Base-by-base conservation (phyloP, 1,140 invertebrate genomes). In the Drosophila arizonae region DNA sequence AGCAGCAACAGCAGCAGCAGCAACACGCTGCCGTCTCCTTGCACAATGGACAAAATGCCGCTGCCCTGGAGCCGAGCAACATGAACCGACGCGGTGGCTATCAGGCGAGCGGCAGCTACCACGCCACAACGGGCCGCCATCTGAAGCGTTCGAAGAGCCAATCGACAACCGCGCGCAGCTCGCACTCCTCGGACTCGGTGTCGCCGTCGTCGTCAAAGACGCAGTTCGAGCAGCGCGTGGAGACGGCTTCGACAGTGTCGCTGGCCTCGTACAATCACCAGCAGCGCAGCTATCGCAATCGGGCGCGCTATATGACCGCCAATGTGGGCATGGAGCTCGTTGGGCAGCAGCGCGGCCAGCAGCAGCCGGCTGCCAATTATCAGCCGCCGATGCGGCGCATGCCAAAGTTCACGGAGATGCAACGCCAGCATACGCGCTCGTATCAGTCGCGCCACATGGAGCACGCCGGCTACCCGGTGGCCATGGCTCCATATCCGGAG, bases 371-470 rank as follows among this genome's bases (percentile, higher is more conserved):
- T 9, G 30, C n/a, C 2, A 21, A 45, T 28, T 51, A 68, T 28
- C 57, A 68, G 26, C 41, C 43, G n/a, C 6, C 51, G n/a, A 15
- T 56, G 30, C 64, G 64, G 0, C 66, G 66, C 10, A 13, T 52
- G 39, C 13, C 28, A 0, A 54, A 66, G 28, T 33, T 28, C 9
- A 10, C 54, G 17, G 66, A 69, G 1, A 21, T 61, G 15, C 66
- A 63, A 2, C 63, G 55, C 17, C 63, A 46, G n/a, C 60, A 43
- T 1, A 15, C 24, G 24, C 79, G 79, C 4, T 88, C 57, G 50
- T 88, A 82, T 72, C 79, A 82, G 11, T 79, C 79, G 5, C 64
- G 72, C 0, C 67, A 87, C 6, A 48, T 79, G 64, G 81, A 86
- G 17, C 63, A 46, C 10, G 11, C 24, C n/a, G 67, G 51, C 9